Base-by-base conservation (phyloP, 1,140 invertebrate species). In the Hormaphis cornu region DNA sequence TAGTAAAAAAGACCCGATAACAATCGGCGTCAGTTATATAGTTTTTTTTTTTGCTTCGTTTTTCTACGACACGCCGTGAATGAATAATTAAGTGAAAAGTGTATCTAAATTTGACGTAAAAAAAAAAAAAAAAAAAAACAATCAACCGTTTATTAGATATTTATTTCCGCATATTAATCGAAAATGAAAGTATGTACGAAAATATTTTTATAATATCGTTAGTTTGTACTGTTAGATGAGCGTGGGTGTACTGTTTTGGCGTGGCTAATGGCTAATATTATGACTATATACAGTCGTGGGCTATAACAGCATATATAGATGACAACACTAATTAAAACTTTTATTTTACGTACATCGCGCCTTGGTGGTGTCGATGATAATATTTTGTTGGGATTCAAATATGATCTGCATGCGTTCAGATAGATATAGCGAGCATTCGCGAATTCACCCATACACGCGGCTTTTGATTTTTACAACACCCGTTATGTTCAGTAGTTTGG, bases 1-100 rank as follows among this genome's bases (percentile, higher is more conserved):
- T 28, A 63, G 46, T 63, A 63, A 63, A 61, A 58, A 63, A 46
- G 40, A 61, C 37, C 3, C 22, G 58, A 63, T 63, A 63, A 63
- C 58, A 63, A 63, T 63, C 58, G 40, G 46, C 46, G 22, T n/a
- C 1, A 30, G 3, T 46, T 14, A 14, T 40, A 40, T 14, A 7
- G 40, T 61, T n/a, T 46, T 22, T 50, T 63, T 63, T 63, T 63
- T 63, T 30, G n/a, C 46, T 63, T 30, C 58, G 58, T 58, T 58
- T 35, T 58, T 37, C 54, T 58, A 37, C 40, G 54, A 58, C 54
- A 58, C 35, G 40, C 22, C n/a, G n/a, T n/a, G n/a, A n/a, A 22
- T 56, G 54, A 58, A 58, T 40, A 58, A 58, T 58, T 24, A 58
- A 58, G 18, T 40, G n/a, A n/a, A n/a, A n/a, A 58, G 33, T 58